A percentile compares a stretch with the other conserved stretches of the same genome.
Conservation (phyloP, 2,113 vertebrate species). For the Zootoca vivipara region DNA sequence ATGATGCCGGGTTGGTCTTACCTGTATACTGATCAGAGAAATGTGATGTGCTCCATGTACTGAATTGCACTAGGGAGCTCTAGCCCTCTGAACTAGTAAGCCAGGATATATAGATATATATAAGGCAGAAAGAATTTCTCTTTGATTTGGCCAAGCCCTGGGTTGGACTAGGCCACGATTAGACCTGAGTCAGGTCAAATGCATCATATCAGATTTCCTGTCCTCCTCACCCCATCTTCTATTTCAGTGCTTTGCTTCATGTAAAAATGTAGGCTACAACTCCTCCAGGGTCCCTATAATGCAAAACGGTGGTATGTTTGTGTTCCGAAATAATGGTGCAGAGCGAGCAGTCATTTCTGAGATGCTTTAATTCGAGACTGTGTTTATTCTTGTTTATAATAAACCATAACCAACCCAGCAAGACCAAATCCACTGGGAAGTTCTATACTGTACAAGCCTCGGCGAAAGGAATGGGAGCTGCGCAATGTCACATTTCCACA, state of each 20-base stretch:
- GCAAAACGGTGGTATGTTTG: slow-evolving; percentile 40
- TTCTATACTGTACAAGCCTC: background rate
- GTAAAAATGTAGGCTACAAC: slow-evolving; percentile 3
- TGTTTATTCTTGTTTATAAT: slow-evolving; percentile 58
- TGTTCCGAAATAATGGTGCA: slow-evolving; percentile 31
- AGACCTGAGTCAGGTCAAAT: slow-evolving; percentile 35
- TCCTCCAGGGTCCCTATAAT: slow-evolving; percentile 26
- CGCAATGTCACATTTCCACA: background rate
- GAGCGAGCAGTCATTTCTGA: slow-evolving; percentile 12
- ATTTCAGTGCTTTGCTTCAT: slow-evolving; percentile 1
- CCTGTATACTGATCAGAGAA: slow-evolving; percentile 45
- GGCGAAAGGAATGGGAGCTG: background rate
- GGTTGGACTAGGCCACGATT: background rate
- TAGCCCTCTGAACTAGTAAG: background rate
- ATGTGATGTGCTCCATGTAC: background rate
- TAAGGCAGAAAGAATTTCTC: background rate
- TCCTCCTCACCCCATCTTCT: slow-evolving; percentile 28
- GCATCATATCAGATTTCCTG: slow-evolving; percentile 41
- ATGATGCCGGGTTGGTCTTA: background rate
- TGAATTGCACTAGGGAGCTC: slow-evolving; percentile 4
- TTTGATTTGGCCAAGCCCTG: background rate
- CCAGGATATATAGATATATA: background rate
- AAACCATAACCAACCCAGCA: slow-evolving; percentile 59
- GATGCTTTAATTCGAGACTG: slow-evolving; percentile 41
- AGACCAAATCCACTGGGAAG: background rate